Evolutionary conservation across 2,888 invertebrate species (phyloP).

Genomic region (Heteromurus nitidus): DNA sequence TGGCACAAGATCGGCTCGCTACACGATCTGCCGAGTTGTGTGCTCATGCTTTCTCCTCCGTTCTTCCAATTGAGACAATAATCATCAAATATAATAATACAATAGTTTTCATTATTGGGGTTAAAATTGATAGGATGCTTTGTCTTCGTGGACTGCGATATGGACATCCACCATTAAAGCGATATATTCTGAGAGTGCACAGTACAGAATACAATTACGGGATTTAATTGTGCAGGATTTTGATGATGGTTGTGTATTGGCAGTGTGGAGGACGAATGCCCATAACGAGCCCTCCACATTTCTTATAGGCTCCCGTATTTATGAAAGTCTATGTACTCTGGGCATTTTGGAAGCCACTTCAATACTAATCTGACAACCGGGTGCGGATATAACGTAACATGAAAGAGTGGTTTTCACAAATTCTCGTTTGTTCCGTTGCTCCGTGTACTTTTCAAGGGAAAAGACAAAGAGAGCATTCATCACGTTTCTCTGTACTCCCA

Average conservation of each 20-base stretch:
- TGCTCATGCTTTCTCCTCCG: not conserved
- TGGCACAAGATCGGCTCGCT: not conserved
- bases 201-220: slow-evolving; percentile 47
- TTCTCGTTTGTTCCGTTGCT: slow-evolving; percentile 32
- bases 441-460: slow-evolving; percentile 26
- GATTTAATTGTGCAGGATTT: slow-evolving; percentile 48
- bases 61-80: slow-evolving; percentile 29
- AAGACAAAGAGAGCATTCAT: slow-evolving; percentile 66
- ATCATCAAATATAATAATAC: slow-evolving; percentile 44
- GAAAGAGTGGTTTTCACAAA: slow-evolving; percentile 37
- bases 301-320: not conserved
- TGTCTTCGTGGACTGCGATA: too few species aligned
- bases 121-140: slow-evolving; percentile 42
- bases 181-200: too few species aligned
- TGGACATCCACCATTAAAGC: not conserved
- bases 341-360: too few species aligned
- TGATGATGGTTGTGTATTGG: not conserved
- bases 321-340: too few species aligned
- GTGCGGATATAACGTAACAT: slow-evolving; percentile 50
- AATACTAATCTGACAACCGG: slow-evolving; percentile 48
- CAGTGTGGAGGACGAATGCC: not conserved
- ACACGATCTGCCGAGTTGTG: not conserved
- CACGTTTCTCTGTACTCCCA: slow-evolving; percentile 47
- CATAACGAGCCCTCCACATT: not conserved
- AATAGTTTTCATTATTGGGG: slow-evolving; percentile 39